Evolutionary conservation across 1,140 invertebrate genomes (phyloP).

Genomic region (Melanaphis sacchari): DNA sequence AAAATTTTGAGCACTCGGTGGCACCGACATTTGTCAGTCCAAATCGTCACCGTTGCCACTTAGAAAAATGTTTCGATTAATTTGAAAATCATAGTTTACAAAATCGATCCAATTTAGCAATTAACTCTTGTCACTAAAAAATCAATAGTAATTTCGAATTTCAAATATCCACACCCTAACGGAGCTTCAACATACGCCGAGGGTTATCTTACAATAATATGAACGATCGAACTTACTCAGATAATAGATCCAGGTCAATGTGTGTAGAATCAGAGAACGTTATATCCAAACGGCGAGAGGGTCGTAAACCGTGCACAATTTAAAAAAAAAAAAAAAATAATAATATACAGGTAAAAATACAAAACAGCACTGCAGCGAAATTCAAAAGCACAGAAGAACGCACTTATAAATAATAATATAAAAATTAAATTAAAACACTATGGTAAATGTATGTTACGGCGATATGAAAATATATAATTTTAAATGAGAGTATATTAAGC

Average conservation of each 20-base stretch:
- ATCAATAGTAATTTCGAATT: background rate
- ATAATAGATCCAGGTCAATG: background rate
- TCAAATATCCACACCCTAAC: background rate
- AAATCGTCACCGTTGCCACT: background rate
- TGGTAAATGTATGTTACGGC: background rate
- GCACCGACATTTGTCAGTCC: background rate
- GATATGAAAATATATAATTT: background rate
- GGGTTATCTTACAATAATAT: background rate
- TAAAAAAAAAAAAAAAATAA: background rate
- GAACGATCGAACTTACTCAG: background rate
- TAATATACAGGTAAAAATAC: background rate
- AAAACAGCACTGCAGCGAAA: background rate
- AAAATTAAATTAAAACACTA: background rate
- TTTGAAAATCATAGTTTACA: background rate
- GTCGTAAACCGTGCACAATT: background rate
- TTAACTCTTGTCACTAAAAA: background rate
- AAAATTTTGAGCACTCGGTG: background rate
- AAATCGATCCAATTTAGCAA: background rate
- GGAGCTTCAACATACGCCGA: background rate
- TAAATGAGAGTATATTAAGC: background rate
- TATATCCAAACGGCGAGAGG: background rate
- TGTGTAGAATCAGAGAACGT: background rate
- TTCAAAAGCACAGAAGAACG: conserved; percentile 3
- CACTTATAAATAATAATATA: background rate
- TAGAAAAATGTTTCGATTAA: background rate